Evolutionary conservation across 2,113 vertebrate genomes (phyloP).

Genomic region (Isichthys henryi): DNA sequence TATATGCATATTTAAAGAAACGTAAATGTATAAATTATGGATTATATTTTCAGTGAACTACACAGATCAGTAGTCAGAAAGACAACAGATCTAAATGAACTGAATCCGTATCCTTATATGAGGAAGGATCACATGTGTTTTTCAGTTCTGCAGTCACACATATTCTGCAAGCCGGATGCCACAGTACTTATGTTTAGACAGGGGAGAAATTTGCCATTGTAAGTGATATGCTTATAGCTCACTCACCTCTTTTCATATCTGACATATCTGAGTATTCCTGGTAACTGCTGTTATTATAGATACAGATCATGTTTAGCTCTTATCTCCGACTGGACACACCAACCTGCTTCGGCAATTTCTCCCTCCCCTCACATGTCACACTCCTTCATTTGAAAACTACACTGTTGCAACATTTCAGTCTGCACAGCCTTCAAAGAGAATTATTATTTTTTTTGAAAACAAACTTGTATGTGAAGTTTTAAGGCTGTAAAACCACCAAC

Average conservation of each 20-base stretch:
- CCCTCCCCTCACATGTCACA: neutral
- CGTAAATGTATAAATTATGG: neutral
- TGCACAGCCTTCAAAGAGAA: neutral
- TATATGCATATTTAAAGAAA: neutral
- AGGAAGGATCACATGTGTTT: neutral
- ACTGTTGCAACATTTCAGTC: neutral
- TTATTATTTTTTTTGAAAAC: neutral
- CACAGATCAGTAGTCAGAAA: neutral
- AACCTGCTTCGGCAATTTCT: constrained; percentile 13
- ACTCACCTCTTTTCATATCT: constrained; percentile 19
- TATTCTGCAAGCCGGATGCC: neutral
- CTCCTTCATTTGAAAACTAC: neutral
- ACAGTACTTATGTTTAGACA: constrained; percentile 7
- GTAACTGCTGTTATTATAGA: constrained; percentile 50
- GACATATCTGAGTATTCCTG: constrained; percentile 32
- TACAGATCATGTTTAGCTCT: constrained; percentile 36
- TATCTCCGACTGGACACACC: constrained; percentile 30
- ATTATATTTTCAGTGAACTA: neutral
- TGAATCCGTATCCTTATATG: neutral
- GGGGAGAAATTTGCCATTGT: constrained; percentile 26
- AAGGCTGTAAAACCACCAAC: neutral
- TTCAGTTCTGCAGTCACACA: neutral
- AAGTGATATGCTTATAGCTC: constrained; percentile 26
- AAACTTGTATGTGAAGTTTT: neutral
- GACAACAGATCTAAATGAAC: neutral